Evolutionary conservation across 2,888 invertebrate species (phyloP).

Genomic region (Volucella zonaria): DNA sequence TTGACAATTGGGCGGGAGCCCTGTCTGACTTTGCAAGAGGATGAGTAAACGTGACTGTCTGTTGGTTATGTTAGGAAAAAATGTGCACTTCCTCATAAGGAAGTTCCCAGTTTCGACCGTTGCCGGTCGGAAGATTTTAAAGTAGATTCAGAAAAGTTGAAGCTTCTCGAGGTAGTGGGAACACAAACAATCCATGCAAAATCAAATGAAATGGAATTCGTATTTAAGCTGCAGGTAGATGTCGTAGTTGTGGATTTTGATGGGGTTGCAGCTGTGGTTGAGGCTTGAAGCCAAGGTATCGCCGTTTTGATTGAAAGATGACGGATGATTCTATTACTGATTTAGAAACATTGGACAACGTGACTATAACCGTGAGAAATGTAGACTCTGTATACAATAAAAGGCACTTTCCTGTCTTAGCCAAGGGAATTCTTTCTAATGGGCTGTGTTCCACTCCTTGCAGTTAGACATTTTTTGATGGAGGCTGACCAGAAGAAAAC

Average conservation of each 20-base stretch:
- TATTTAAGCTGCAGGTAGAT: too few relatives aligned
- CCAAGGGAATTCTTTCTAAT: neutral
- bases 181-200: conserved; percentile 39
- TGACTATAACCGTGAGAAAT: neutral
- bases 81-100: conserved; percentile 59
- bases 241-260: conserved; percentile 24
- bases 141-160: conserved; percentile 69
- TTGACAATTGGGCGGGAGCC: too few relatives aligned
- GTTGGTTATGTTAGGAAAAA: conserved; percentile 69
- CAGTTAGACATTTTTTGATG: neutral
- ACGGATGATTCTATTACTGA: neutral
- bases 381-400: conserved; percentile 41
- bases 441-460: neutral
- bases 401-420: conserved; percentile 17
- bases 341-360: neutral
- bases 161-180: conserved; percentile 62
- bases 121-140: conserved; percentile 53
- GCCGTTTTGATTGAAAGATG: conserved; percentile 51
- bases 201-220: conserved; percentile 44
- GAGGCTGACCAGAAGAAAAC: conserved; percentile 23
- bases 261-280: too few relatives aligned
- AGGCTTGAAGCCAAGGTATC: conserved; percentile 53
- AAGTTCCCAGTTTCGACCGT: conserved; percentile 39
- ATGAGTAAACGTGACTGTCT: conserved; percentile 13
- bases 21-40: conserved; percentile 52